Evolutionary conservation across 1,140 invertebrate genomes (phyloP).

Genomic region (Trichogramma pretiosum): DNA sequence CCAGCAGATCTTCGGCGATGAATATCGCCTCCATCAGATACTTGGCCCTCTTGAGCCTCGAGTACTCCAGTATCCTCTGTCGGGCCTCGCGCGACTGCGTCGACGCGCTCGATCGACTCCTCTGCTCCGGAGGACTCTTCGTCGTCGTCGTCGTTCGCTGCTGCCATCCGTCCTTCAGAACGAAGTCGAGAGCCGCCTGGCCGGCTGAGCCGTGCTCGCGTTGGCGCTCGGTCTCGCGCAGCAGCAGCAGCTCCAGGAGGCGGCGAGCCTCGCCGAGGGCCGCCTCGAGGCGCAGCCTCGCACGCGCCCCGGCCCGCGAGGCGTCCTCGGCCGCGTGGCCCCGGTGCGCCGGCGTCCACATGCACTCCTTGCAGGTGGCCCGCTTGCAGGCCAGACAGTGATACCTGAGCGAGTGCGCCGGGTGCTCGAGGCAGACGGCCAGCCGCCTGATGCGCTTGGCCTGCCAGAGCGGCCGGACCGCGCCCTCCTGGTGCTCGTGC

Average conservation of each 20-base stretch:
- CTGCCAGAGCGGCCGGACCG: slow-evolving; percentile 37
- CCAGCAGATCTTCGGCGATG: slow-evolving; percentile 54
- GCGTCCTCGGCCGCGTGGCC: slow-evolving; percentile 40
- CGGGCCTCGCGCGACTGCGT: slow-evolving; percentile 29
- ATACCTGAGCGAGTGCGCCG: slow-evolving; percentile 32
- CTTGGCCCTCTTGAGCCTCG: slow-evolving; percentile 31
- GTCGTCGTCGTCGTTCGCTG: too few species aligned
- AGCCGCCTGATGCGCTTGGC: slow-evolving; percentile 34
- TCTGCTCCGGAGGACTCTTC: too few species aligned
- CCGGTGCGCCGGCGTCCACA: slow-evolving; percentile 33
- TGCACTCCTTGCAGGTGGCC: slow-evolving; percentile 39
- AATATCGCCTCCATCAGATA: slow-evolving; percentile 47
- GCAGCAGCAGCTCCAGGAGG: slow-evolving; percentile 30
- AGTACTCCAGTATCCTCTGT: slow-evolving; percentile 37
- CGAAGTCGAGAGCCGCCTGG: slow-evolving; percentile 21
- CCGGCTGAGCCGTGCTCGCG: background rate
- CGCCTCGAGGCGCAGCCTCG: slow-evolving; percentile 21
- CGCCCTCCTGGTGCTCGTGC: slow-evolving; percentile 33
- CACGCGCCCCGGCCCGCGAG: slow-evolving; percentile 29
- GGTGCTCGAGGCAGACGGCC: slow-evolving; percentile 34
- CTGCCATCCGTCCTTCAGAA: slow-evolving; percentile 14
- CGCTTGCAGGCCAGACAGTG: slow-evolving; percentile 40
- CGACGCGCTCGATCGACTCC: slow-evolving; percentile 22
- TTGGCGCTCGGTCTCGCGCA: slow-evolving; percentile 31
- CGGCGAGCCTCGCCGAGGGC: slow-evolving; percentile 28